A percentile compares a stretch with the other conserved stretches of the same genome.
Conservation (phyloP, 2,888 invertebrate genomes). For the Brachyptera risi region DNA sequence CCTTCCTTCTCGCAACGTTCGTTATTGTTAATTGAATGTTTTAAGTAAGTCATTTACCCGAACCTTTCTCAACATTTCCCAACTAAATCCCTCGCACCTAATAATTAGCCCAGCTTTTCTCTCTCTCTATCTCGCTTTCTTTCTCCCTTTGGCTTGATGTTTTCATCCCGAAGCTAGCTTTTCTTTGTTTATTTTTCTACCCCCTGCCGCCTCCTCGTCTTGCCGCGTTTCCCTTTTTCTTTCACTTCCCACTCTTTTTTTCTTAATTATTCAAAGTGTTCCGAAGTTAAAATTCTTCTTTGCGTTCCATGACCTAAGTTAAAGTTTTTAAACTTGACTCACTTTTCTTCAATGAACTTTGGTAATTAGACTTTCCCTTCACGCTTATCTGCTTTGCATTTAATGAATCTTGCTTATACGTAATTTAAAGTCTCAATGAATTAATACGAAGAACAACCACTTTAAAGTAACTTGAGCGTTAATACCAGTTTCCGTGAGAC, state of each 20-base stretch:
- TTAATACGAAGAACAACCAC: no score
- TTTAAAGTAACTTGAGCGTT: no score
- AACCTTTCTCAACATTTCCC: no score
- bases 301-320: not conserved
- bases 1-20: no score
- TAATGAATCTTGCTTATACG: not conserved
- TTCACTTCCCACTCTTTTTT: not conserved
- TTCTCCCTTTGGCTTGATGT: not conserved
- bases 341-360: no score
- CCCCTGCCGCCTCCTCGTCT: not conserved
- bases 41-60: no score
- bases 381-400: not conserved
- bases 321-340: not conserved
- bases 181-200: not conserved
- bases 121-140: no score
- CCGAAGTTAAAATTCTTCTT: not conserved
- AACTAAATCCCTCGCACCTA: no score
- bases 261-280: conserved; percentile 9
- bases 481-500: no score
- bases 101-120: no score
- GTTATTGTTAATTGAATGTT: no score
- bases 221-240: not conserved
- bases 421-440: no score
- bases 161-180: not conserved
- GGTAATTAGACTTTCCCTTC: not conserved